Evolutionary conservation across 2,113 vertebrate species (phyloP).

Genomic region (Talpa occidentalis): DNA sequence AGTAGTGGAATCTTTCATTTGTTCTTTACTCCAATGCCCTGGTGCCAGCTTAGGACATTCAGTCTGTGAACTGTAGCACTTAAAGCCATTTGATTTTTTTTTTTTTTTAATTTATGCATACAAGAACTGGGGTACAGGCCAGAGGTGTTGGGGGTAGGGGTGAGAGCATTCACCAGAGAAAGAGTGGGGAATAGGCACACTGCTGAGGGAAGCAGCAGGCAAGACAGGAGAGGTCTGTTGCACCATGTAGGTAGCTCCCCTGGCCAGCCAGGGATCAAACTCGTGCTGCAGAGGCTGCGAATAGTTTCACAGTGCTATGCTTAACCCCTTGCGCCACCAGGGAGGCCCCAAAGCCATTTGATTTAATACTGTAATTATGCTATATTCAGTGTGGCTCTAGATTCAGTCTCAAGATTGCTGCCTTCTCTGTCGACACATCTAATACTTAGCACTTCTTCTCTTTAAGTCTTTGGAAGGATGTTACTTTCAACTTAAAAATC

Average conservation of each 20-base stretch:
- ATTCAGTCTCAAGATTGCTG: neutral
- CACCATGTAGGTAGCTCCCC: too few species aligned
- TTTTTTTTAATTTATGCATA: too few species aligned
- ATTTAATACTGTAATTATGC: neutral
- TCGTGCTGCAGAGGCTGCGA: too few species aligned
- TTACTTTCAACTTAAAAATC: slow-evolving; percentile 96
- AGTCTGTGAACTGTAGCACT: neutral
- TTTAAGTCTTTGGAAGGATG: slow-evolving; percentile 95
- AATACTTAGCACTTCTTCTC: slow-evolving; percentile 10
- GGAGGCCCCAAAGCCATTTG: neutral
- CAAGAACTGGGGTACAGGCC: too few species aligned
- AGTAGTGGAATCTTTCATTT: neutral
- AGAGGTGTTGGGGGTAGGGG: too few species aligned
- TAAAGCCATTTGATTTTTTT: neutral
- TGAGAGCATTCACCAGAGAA: too few species aligned
- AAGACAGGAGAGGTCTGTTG: too few species aligned
- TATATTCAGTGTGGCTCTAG: neutral
- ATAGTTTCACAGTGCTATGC: too few species aligned
- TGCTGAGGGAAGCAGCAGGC: too few species aligned
- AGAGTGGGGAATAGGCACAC: too few species aligned
- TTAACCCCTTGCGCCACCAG: too few species aligned
- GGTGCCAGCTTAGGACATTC: neutral
- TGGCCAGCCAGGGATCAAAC: too few species aligned
- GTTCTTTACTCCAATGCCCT: neutral
- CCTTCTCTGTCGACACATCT: neutral